These are phyloP conservation scores for Centroberyx gerrardi DNA, from an alignment of 2,797 vertebrate genomes.

Conservation along the genomic window DNA sequence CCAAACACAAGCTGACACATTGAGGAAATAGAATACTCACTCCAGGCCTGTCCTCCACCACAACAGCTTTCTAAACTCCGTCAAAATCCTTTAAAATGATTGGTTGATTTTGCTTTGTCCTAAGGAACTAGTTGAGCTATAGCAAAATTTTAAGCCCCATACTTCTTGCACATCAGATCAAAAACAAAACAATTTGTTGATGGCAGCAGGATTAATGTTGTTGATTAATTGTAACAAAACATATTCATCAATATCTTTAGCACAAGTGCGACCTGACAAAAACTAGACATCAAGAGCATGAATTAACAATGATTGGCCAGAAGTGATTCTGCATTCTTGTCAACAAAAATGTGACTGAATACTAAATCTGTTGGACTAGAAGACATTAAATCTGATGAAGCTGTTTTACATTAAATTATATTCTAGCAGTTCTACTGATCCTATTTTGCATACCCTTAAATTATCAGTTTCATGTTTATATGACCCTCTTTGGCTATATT, in stretches of 20 bases:
- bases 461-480: conserved; percentile 7
- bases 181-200: conserved; percentile 24
- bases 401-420: conserved; percentile 23
- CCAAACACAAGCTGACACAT: conserved; percentile 67
- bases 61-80: no score
- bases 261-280: conserved; percentile 19
- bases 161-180: neutral
- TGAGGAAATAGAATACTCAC: conserved; percentile 59
- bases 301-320: conserved; percentile 33
- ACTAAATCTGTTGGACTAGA: conserved; percentile 27
- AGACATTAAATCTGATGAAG: conserved; percentile 22
- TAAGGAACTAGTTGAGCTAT: conserved; percentile 17
- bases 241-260: conserved; percentile 25
- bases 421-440: conserved; percentile 3
- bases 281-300: conserved; percentile 37
- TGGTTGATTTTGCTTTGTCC: conserved; percentile 22
- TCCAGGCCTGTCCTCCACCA: conserved; percentile 48
- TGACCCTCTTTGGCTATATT: conserved; percentile 29
- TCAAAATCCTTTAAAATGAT: conserved; percentile 55
- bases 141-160: conserved; percentile 8
- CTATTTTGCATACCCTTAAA: conserved; percentile 6
- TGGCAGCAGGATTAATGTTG: conserved; percentile 12
- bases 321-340: conserved; percentile 21
- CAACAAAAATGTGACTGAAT: conserved; percentile 10
- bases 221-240: conserved; percentile 26